Base-by-base conservation (phyloP, 1,140 invertebrate species). In the Drosophila seguyi region DNA sequence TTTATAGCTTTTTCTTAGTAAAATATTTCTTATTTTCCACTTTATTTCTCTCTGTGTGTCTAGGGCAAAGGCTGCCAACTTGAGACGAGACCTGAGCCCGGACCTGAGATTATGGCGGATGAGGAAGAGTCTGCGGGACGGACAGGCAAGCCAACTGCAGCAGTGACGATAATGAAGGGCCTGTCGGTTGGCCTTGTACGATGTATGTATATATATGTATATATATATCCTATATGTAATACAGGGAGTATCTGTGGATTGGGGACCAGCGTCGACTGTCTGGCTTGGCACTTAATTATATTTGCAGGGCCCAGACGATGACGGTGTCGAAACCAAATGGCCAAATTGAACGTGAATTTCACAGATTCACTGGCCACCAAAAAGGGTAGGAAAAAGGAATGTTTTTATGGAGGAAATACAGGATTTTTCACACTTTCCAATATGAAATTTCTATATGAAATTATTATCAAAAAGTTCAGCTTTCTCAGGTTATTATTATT, bases 341-440 rank as follows among this genome's bases (percentile, higher is more conserved):
- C 71, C 75, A 88, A 87, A 87, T 83, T 83, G 80, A 83, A 87
- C 72, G 84, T 87, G 60, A 87, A 88, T 80, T 83, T 52, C 31
- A 79, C 63, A 80, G 84, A 87, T 74, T 87, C 72, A 77, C 62
- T 34, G 34, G 25, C 20, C 34, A 44, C 44, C 36, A n/a, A 57
- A 42, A 18, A 11, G 44, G 36, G 39, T 14, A 5, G 14, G 10
- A 8, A n/a, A 16, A 25, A 8, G 5, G 34, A 29, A 14, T 6
- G 31, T 36, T 38, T 56, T 55, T 6, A 10, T 14, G 45, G 31
- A 3, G 22, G 3, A 56, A 55, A 13, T 25, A 1, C 7, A 16
- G 25, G 0, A n/a, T 13, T 31, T 50, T 50, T 3, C 27, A 50
- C 6, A 11, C 6, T 0, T 50, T 22, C 6, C 11, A 14, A 22